Base-by-base conservation (phyloP, 2,113 vertebrate species). In the Burhinus oedicnemus region DNA sequence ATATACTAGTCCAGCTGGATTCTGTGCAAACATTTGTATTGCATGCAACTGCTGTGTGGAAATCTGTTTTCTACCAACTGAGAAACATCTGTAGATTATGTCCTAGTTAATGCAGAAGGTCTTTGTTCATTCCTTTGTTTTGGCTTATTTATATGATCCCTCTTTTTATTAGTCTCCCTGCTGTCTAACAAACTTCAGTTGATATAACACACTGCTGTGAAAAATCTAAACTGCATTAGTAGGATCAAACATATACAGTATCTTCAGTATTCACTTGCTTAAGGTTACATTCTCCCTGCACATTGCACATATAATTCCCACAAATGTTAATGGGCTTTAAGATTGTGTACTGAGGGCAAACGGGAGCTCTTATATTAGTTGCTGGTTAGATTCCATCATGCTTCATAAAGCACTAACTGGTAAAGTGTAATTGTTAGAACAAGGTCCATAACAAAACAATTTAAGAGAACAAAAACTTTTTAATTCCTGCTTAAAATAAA, bases 31-130 rank as follows among this genome's bases (percentile, higher is more conserved):
- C 94, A 95, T 96, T 97, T 95, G 89, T 62, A 89, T 85, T 88
- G 61, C 45, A 76, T 80, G 40, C 57, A 94, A 97, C 92, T 94
- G 89, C 94, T 96, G 92, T 71, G 92, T 90, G 72, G 60, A 98
- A 97, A 96, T 97, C 96, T 97, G 96, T 87, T 97, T 96, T 90
- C 94, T 88, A 84, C 90, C 90, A 95, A 83, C 90, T 82, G 93
- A 89, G 96, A 91, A 97, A 97, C 97, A 96, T 98, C 96, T 97
- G 96, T 89, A 97, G 86, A 91, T 95, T 94, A 93, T 83, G 54
- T 78, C 66, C 72, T 93, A 89, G 87, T 95, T 96, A 93, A 86
- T 92, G 84, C 69, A 89, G 78, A 93, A 89, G 25, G 68, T 85
- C 72, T 97, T 84, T 93, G 91, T 87, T 93, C 40, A 78, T 91